Percentiles rank a stretch among this genome's conserved stretches.
phyloP scores from a whole-genome alignment of 92 coral and sea anemone species.

The Siderastrea radians region DNA sequence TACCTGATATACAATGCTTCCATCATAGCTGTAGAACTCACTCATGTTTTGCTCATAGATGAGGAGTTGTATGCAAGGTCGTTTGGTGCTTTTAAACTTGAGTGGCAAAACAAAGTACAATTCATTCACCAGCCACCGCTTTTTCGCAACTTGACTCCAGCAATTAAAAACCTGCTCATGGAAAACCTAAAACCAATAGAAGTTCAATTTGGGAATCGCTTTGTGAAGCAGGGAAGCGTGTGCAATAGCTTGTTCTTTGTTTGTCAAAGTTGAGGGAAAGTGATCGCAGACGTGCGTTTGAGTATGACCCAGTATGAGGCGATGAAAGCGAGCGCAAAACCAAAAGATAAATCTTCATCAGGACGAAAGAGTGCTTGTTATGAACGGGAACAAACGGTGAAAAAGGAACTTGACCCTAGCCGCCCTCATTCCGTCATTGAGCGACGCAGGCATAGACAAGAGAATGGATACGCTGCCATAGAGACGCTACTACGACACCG shows the following conservation, averaged over 20 bases:
- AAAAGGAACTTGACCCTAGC: constrained; percentile 25
- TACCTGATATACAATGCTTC: constrained; percentile 84
- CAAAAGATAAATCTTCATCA: not conserved
- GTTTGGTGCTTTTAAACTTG: constrained; percentile 53
- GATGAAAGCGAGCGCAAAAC: constrained; percentile 37
- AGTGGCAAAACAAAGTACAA: constrained; percentile 80
- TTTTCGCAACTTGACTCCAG: constrained; percentile 69
- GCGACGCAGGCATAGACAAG: constrained; percentile 76
- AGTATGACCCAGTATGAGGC: constrained; percentile 74
- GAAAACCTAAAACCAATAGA: constrained; percentile 81
- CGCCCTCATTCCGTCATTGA: constrained; percentile 89
- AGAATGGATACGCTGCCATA: constrained; percentile 85
- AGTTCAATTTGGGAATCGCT: constrained; percentile 76
- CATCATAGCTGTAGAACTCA: constrained; percentile 83
- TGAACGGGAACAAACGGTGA: not conserved
- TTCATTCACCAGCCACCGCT: constrained; percentile 82
- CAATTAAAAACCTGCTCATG: constrained; percentile 70
- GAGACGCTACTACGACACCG: constrained; percentile 81
- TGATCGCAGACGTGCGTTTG: constrained; percentile 69
- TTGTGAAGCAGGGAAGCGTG: constrained; percentile 84
- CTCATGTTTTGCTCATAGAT: constrained; percentile 70
- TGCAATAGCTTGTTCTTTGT: constrained; percentile 79
- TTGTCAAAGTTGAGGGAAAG: constrained; percentile 84
- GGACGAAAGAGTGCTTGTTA: constrained; percentile 15
- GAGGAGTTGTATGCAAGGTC: constrained; percentile 65